Evolutionary conservation across 2,888 invertebrate species (phyloP).

Genomic region (Bruchidius siliquastri): DNA sequence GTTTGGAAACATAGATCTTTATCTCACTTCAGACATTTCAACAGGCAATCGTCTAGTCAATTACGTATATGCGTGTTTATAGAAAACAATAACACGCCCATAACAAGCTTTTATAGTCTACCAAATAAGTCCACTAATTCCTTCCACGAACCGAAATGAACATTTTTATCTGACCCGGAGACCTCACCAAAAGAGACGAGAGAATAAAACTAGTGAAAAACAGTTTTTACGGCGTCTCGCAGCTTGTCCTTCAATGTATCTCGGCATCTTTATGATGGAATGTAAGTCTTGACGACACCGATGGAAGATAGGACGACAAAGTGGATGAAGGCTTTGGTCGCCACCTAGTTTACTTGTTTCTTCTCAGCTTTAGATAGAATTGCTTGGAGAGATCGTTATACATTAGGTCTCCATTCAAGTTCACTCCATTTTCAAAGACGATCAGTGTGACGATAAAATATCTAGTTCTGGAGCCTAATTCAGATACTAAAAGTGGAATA

Average conservation of each 20-base stretch:
- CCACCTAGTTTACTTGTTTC: background rate
- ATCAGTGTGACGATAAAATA: too few relatives aligned
- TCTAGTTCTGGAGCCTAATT: too few relatives aligned
- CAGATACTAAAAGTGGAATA: too few relatives aligned
- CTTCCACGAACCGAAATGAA: background rate
- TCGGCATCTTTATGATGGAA: conserved; percentile 1
- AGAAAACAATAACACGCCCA: background rate
- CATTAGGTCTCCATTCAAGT: background rate
- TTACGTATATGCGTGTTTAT: background rate
- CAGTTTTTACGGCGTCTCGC: background rate
- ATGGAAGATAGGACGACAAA: conserved; percentile 1
- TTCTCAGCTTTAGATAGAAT: background rate
- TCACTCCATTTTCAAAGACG: background rate
- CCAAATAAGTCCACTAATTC: background rate
- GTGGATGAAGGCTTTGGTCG: background rate
- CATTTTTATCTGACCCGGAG: background rate
- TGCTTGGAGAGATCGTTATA: background rate
- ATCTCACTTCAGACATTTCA: background rate
- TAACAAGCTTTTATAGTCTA: background rate
- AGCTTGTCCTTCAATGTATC: background rate
- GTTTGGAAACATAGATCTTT: background rate
- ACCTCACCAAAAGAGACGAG: background rate
- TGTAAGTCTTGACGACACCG: conserved; percentile 6
- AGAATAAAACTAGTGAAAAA: background rate
- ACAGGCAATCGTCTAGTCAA: background rate